phyloP scores from a whole-genome alignment of 1,140 invertebrate species.

The Drosophila pectinifera region DNA sequence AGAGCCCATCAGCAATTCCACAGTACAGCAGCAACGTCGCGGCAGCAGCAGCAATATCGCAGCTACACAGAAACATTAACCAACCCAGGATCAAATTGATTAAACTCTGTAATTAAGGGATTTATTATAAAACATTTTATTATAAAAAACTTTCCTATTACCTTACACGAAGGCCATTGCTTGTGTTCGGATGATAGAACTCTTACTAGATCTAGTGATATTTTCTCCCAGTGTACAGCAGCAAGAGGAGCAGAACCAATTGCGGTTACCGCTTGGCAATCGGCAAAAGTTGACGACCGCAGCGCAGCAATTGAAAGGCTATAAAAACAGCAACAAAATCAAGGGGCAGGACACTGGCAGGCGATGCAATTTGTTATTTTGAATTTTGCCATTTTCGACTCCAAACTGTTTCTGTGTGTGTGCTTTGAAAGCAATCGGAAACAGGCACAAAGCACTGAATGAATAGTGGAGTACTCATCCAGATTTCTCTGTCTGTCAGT shows the following conservation, averaged over 20 bases:
- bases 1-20: conserved; percentile 1
- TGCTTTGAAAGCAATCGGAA: conserved; percentile 57
- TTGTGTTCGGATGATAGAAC: too few relatives aligned
- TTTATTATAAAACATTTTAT: too few relatives aligned
- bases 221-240: conserved; percentile 7
- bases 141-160: too few relatives aligned
- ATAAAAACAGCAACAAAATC: conserved; percentile 44
- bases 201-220: fast-evolving
- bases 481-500: conserved; percentile 33
- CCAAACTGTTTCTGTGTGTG: conserved; percentile 62
- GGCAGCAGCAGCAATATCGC: conserved; percentile 14
- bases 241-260: conserved; percentile 48
- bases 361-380: conserved; percentile 80
- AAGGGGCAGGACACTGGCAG: conserved; percentile 30
- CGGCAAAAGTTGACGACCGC: conserved; percentile 77
- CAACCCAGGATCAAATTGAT: too few relatives aligned
- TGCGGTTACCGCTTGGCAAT: conserved; percentile 79
- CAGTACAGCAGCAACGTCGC: conserved; percentile 20
- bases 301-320: conserved; percentile 53
- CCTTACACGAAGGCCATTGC: too few relatives aligned
- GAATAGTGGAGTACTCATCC: background rate
- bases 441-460: conserved; percentile 26
- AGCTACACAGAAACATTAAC: conserved; percentile 2
- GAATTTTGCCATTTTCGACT: conserved; percentile 76
- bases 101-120: background rate